A percentile compares a stretch with the other conserved stretches of the same genome.
Evolutionary conservation across 2,888 invertebrate genomes (phyloP).

Genomic region (Scelioninae gen. 1): DNA sequence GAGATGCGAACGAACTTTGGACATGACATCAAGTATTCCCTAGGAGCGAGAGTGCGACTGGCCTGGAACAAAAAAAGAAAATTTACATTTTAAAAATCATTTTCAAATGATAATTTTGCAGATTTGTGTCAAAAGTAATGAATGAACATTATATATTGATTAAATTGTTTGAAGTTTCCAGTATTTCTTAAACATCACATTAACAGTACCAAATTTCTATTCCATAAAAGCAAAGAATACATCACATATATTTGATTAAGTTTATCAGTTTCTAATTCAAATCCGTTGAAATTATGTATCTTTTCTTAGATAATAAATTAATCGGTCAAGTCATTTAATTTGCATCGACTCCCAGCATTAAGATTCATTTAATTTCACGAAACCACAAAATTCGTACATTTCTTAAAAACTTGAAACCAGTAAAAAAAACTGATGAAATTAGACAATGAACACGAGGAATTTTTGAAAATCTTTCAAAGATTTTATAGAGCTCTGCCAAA

Average conservation of each 20-base stretch:
- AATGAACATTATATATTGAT: too few species aligned
- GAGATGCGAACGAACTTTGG: constrained; percentile 81
- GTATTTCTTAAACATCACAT: neutral
- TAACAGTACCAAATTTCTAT: neutral
- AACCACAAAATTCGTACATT: neutral
- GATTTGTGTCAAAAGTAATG: too few species aligned
- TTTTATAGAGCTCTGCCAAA: neutral
- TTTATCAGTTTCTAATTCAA: constrained; percentile 8
- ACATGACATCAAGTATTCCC: constrained; percentile 80
- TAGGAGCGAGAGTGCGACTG: constrained; percentile 80
- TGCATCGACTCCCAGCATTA: constrained; percentile 14
- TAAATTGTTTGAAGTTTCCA: neutral
- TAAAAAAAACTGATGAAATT: neutral
- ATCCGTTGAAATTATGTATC: constrained; percentile 4
- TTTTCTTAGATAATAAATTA: constrained; percentile 15
- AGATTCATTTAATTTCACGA: constrained; percentile 27
- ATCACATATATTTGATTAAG: neutral
- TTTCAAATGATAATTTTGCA: too few species aligned
- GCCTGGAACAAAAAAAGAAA: constrained; percentile 76
- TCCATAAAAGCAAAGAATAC: neutral
- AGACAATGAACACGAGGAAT: constrained; percentile 20
- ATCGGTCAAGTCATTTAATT: constrained; percentile 33
- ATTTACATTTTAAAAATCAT: neutral
- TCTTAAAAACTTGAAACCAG: neutral
- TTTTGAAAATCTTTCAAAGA: constrained; percentile 15